Evolutionary conservation across 2,888 invertebrate species (phyloP).

Genomic region (Coenonympha arcania): DNA sequence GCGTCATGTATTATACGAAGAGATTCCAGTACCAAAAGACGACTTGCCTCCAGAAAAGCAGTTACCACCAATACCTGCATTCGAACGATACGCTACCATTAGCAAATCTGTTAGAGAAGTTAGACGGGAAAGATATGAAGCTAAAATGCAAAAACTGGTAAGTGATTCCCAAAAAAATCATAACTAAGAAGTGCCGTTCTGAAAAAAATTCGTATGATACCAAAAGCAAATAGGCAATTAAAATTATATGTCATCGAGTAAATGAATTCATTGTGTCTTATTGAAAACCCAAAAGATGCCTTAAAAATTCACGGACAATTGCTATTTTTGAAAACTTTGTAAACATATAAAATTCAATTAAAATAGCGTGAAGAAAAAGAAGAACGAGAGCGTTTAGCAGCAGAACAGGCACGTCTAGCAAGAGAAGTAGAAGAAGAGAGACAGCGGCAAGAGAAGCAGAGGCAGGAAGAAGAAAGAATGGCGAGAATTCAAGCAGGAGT

Average conservation of each 20-base stretch:
- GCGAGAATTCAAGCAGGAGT: conserved; percentile 64
- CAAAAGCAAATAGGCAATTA: too few relatives aligned
- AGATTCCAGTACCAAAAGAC: conserved; percentile 59
- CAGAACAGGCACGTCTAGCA: conserved; percentile 53
- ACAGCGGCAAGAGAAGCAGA: conserved; percentile 42
- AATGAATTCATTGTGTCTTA: too few relatives aligned
- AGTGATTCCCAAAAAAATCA: conserved; percentile 14
- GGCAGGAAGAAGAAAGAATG: conserved; percentile 57
- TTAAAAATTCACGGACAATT: too few relatives aligned
- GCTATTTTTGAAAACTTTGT: too few relatives aligned
- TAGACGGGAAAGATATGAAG: conserved; percentile 56
- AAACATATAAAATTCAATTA: background rate
- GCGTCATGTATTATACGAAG: conserved; percentile 56
- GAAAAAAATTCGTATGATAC: too few relatives aligned
- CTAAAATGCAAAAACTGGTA: conserved; percentile 48
- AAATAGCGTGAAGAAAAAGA: conserved; percentile 53
- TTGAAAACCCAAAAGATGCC: too few relatives aligned
- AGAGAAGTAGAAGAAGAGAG: conserved; percentile 54
- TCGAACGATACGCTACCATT: conserved; percentile 57
- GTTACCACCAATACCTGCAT: conserved; percentile 56
- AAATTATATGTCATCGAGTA: too few relatives aligned
- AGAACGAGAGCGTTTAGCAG: conserved; percentile 49
- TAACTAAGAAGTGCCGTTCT: too few relatives aligned
- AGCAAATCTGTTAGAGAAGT: conserved; percentile 58
- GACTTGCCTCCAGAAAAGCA: conserved; percentile 61